phyloP scores from a whole-genome alignment of 2,113 vertebrate genomes.

The Leptodactylus fuscus region DNA sequence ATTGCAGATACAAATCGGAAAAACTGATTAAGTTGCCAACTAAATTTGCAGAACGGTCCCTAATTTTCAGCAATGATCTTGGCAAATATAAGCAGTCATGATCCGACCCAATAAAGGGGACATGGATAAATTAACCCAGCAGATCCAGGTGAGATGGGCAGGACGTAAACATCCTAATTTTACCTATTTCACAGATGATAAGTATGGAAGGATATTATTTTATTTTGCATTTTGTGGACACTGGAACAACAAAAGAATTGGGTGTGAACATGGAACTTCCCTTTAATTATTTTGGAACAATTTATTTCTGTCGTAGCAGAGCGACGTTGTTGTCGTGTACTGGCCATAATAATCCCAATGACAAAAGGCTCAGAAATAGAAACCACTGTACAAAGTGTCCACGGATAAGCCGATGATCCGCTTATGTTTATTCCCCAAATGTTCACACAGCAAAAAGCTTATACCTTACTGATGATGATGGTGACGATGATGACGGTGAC shows the following conservation, averaged over 20 bases:
- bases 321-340: not conserved
- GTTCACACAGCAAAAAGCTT: slow-evolving; percentile 35
- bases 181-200: too few species aligned
- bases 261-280: not conserved
- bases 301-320: not conserved
- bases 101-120: too few species aligned
- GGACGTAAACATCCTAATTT: too few species aligned
- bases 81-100: too few species aligned
- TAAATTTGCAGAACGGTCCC: too few species aligned
- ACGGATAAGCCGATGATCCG: slow-evolving; percentile 31
- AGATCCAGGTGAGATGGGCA: too few species aligned
- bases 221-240: not conserved
- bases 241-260: not conserved
- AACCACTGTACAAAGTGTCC: not conserved
- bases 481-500: not conserved
- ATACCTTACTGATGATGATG: not conserved
- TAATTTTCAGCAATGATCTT: too few species aligned
- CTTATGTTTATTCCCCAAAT: slow-evolving; percentile 28
- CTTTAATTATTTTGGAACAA: not conserved
- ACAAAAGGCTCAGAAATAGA: slow-evolving; percentile 22
- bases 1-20: too few species aligned
- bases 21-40: too few species aligned
- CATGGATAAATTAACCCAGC: too few species aligned
- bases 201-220: too few species aligned
- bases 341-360: not conserved